phyloP scores from a whole-genome alignment of 2,113 vertebrate species.

The Phrynosoma platyrhinos region DNA sequence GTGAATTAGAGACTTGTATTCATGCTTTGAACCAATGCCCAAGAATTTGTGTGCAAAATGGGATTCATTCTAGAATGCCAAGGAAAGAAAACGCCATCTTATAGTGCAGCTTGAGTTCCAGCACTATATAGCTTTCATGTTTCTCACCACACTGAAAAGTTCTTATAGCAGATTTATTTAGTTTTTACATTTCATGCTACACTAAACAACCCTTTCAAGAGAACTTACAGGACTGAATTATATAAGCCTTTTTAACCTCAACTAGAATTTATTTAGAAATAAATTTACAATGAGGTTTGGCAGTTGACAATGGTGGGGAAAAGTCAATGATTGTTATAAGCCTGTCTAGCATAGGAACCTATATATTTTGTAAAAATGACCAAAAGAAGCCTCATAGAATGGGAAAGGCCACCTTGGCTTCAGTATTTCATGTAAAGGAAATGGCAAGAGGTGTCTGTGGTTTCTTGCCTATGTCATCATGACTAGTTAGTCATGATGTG shows the following conservation, averaged over 20 bases:
- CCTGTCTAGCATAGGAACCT: not conserved
- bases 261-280: not conserved
- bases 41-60: not conserved
- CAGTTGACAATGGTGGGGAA: not conserved
- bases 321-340: not conserved
- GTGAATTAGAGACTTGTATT: not conserved
- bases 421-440: not conserved
- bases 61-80: not conserved
- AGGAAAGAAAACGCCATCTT: not conserved
- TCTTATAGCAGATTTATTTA: constrained; percentile 7
- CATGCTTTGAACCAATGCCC: not conserved
- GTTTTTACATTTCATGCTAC: not conserved
- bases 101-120: not conserved
- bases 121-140: constrained; percentile 27
- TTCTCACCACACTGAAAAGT: constrained; percentile 22
- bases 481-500: not conserved
- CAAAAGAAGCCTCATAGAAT: not conserved
- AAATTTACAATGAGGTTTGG: not conserved
- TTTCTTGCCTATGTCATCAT: not conserved
- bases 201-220: not conserved
- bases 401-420: not conserved
- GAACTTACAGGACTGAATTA: not conserved
- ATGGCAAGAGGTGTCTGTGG: not conserved
- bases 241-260: not conserved
- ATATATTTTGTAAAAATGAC: not conserved